Evolutionary conservation across 1,140 invertebrate species (phyloP).

Genomic region (Mycetomoellerius zeteki): DNA sequence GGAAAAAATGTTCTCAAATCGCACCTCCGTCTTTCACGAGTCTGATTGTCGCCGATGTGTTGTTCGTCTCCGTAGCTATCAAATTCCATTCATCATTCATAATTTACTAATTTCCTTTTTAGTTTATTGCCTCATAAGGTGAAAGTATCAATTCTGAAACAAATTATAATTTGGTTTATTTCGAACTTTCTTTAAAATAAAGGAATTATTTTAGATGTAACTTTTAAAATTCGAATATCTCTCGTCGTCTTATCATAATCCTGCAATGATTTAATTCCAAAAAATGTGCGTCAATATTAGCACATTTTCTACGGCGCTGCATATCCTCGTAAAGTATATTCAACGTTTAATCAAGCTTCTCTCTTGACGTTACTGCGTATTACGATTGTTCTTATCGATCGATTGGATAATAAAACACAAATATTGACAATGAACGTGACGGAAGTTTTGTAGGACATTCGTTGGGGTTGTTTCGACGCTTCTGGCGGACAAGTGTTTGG

Average conservation of each 20-base stretch:
- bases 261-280: not conserved
- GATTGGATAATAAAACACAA: slow-evolving; percentile 20
- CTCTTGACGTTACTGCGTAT: slow-evolving; percentile 3
- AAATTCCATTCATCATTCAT: slow-evolving; percentile 2
- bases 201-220: not conserved
- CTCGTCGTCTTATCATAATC: not conserved
- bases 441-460: not conserved
- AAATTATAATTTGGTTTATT: not conserved
- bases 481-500: not conserved
- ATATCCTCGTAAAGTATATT: not conserved
- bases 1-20: slow-evolving; percentile 20
- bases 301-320: not conserved
- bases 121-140: not conserved
- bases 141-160: not conserved
- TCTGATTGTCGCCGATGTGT: not conserved
- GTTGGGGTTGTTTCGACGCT: not conserved
- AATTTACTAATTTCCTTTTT: not conserved
- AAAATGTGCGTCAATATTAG: slow-evolving; percentile 35
- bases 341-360: slow-evolving; percentile 31
- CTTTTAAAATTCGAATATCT: not conserved
- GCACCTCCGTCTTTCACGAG: not conserved
- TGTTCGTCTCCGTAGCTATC: not conserved
- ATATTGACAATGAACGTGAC: slow-evolving; percentile 1
- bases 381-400: slow-evolving; percentile 29
- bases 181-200: not conserved